Percentiles rank a stretch among this genome's conserved stretches.
These are phyloP conservation scores for Burhinus bistriatus DNA, from an alignment of 2,113 vertebrate species.

Conservation along the genomic window DNA sequence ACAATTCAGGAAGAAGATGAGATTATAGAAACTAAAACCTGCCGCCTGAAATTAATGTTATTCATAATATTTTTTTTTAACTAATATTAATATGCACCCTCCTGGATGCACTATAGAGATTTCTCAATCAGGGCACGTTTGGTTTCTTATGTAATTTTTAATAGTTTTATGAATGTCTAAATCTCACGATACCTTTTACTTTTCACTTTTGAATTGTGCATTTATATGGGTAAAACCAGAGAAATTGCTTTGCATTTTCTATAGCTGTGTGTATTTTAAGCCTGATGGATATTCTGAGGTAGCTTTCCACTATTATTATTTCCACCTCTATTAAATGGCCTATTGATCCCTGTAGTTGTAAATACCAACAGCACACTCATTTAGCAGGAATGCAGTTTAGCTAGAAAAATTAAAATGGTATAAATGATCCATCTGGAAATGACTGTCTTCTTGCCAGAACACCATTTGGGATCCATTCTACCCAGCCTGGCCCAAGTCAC, in stretches of 20 bases:
- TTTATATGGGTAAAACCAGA: neutral
- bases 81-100: neutral
- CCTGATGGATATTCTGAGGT: neutral
- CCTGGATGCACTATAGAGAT: neutral
- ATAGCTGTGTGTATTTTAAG: neutral
- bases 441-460: neutral
- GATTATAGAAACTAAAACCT: neutral
- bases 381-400: neutral
- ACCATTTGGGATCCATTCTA: slow-evolving; percentile 37
- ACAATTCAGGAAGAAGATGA: neutral
- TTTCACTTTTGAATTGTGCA: neutral
- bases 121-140: neutral
- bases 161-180: neutral
- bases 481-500: slow-evolving; percentile 10
- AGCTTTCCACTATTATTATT: neutral
- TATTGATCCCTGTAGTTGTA: slow-evolving; percentile 7
- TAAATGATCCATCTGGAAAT: slow-evolving; percentile 51
- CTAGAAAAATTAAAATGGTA: slow-evolving; percentile 3
- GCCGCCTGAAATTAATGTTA: neutral
- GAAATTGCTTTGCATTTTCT: neutral
- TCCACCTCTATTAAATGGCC: neutral
- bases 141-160: neutral
- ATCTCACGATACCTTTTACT: neutral
- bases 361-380: neutral
- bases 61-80: neutral